Base-by-base conservation (phyloP, 2,797 vertebrate genomes). In the Glossophaga mutica region DNA sequence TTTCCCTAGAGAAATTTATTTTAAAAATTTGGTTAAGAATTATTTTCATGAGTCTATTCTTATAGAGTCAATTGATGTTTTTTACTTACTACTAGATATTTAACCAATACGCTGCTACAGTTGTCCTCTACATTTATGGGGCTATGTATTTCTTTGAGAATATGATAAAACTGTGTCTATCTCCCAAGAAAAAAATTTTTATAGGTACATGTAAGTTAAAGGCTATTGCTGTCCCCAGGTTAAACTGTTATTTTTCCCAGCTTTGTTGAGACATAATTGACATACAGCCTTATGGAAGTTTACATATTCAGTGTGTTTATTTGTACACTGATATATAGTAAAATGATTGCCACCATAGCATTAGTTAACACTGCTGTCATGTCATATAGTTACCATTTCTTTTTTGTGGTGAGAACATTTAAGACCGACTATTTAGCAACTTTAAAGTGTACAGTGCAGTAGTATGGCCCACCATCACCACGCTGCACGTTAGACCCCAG, bases 41-140 rank as follows among this genome's bases (percentile, higher is more conserved):
- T 90, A 84, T 96, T 97, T 96, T 95, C 50, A 32, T 82, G 87
- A 86, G 42, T 7, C 68, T 83, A 32, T 24, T 95, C 29, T 91
- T 91, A 22, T 22, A 91, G 46, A 87, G 3, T 57, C 37, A 92
- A 90, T 29, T 81, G 67, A 91, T 42, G 12, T 0, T 87, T 82
- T 77, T 92, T 18, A 83, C 9, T 21, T 12, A 59, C 6, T 91
- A 74, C 39, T 84, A 95, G 44, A 24, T 86, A 57, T 87, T 93
- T 95, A 15, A 6, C 32, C 18, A 52, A 24, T 73, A 88, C 0
- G 65, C 52, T n/a, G 50, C 19, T n/a, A 15, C 1, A 37, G 21
- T 82, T 87, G 16, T 78, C 74, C n/a, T 79, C 79, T 57, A 76
- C 59, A 10, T 77, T 65, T 87, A 59, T 55, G 16, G 67, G 48